phyloP scores from a whole-genome alignment of 2,113 vertebrate species.

The Tragulus kanchil region DNA sequence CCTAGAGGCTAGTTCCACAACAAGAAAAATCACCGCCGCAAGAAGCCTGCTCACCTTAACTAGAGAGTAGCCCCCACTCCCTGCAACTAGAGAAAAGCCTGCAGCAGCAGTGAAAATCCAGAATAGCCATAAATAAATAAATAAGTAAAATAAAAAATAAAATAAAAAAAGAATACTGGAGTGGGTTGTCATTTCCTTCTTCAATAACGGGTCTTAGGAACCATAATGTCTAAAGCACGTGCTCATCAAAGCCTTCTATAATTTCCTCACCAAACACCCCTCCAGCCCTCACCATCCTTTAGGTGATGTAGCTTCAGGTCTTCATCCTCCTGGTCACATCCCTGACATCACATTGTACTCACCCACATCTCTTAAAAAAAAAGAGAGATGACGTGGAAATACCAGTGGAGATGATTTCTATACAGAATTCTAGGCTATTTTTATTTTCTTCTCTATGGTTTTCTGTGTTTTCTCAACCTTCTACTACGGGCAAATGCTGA shows the following conservation, averaged over 20 bases:
- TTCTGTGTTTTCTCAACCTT: background rate
- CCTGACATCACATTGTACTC: too few species aligned
- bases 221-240: background rate
- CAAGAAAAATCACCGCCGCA: too few species aligned
- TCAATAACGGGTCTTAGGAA: too few species aligned
- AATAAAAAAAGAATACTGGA: too few species aligned
- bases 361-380: accelerated
- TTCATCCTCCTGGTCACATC: background rate
- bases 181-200: too few species aligned
- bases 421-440: background rate
- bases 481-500: background rate
- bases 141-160: too few species aligned
- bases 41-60: too few species aligned
- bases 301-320: accelerated
- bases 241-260: background rate
- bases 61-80: too few species aligned
- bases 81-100: too few species aligned
- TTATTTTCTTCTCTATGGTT: background rate
- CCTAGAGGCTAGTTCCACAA: too few species aligned
- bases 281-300: background rate
- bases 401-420: background rate
- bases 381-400: background rate
- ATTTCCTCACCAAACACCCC: background rate
- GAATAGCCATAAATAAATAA: too few species aligned
- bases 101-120: too few species aligned